phyloP scores from a whole-genome alignment of 1,140 invertebrate genomes.

The Pseudomyrmex flavicornis region DNA sequence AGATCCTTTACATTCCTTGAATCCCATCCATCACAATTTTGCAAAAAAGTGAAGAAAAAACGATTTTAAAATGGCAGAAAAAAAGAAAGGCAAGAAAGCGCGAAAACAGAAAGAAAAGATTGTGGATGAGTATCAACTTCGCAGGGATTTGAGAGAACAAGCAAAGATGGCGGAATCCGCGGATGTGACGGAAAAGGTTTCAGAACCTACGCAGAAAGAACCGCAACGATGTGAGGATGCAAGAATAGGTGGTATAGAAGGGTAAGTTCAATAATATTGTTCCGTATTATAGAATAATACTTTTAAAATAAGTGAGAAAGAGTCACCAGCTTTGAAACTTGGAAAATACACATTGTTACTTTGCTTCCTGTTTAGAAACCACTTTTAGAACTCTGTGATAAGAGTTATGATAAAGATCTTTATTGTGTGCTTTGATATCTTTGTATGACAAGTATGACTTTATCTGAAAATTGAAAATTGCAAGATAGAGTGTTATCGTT shows the following conservation, averaged over 20 bases:
- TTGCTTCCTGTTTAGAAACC: too few species aligned
- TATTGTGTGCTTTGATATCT: too few species aligned
- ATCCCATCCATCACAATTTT: not conserved
- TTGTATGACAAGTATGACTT: too few species aligned
- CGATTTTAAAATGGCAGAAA: conserved; percentile 59
- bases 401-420: too few species aligned
- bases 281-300: not conserved
- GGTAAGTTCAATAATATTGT: conserved; percentile 77
- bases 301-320: too few species aligned
- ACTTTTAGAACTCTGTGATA: too few species aligned
- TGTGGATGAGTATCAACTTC: conserved; percentile 69
- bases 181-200: not conserved
- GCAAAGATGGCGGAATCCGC: conserved; percentile 2
- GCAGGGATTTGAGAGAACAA: conserved; percentile 65
- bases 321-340: too few species aligned
- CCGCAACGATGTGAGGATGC: conserved; percentile 65
- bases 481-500: too few species aligned
- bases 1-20: conserved; percentile 20
- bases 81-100: conserved; percentile 31
- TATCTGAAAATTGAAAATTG: too few species aligned
- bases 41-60: not conserved
- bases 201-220: not conserved
- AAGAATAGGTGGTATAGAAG: conserved; percentile 83
- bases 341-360: too few species aligned
- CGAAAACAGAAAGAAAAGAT: conserved; percentile 14